Conservation (phyloP, 2,888 invertebrate genomes). For the Plagodis dolabraria region DNA sequence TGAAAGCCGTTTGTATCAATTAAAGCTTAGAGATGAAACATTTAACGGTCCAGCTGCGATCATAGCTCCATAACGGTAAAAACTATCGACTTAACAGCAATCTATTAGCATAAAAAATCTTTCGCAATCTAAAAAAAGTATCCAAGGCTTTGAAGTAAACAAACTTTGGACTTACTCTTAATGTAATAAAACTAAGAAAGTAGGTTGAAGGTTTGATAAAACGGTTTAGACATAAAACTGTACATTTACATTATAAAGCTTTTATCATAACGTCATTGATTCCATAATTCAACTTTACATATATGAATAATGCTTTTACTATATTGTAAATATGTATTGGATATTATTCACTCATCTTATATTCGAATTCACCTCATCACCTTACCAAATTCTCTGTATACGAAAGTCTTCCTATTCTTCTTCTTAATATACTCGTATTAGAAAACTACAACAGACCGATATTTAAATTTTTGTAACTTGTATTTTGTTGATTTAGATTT, state of each 20-base stretch:
- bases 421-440: too few relatives aligned
- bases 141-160: constrained; percentile 1
- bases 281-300: constrained; percentile 27
- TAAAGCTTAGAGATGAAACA: constrained; percentile 49
- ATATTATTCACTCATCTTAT: constrained; percentile 18
- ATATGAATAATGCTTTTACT: constrained; percentile 33
- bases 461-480: too few relatives aligned
- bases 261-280: constrained; percentile 40
- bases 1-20: constrained; percentile 44
- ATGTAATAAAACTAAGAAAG: constrained; percentile 33
- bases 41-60: constrained; percentile 35
- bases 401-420: constrained; percentile 1
- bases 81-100: constrained; percentile 38
- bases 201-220: constrained; percentile 31
- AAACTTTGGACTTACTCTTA: constrained; percentile 2
- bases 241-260: constrained; percentile 37
- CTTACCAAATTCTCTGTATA: constrained; percentile 13
- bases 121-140: constrained; percentile 21
- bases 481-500: too few relatives aligned
- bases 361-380: constrained; percentile 14
- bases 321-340: constrained; percentile 15
- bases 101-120: constrained; percentile 37
- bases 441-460: too few relatives aligned
- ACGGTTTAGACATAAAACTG: constrained; percentile 34
- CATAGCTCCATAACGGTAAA: constrained; percentile 46